Percentiles rank a stretch among this genome's conserved stretches.
phyloP scores from a whole-genome alignment of 2,797 vertebrate genomes.

The Sarcophilus harrisii region DNA sequence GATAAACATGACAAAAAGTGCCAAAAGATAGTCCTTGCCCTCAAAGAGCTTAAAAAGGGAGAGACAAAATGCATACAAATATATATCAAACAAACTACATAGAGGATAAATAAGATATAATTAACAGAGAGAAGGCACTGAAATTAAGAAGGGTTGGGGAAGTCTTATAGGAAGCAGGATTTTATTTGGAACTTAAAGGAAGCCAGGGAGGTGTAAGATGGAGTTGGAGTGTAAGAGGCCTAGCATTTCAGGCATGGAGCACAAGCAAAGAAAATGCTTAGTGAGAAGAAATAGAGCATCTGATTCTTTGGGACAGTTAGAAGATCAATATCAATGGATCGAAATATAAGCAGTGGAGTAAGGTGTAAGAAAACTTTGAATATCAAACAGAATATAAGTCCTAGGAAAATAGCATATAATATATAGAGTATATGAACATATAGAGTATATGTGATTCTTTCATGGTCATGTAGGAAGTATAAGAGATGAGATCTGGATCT shows the following conservation, averaged over 20 bases:
- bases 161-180: neutral
- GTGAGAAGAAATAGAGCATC: neutral
- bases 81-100: neutral
- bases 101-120: neutral
- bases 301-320: neutral
- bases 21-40: no score
- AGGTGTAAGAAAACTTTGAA: no score
- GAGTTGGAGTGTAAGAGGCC: neutral
- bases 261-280: neutral
- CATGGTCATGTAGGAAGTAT: no score
- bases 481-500: no score
- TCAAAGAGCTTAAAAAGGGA: no score
- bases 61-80: neutral
- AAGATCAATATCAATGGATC: no score
- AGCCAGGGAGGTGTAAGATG: neutral
- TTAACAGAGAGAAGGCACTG: neutral
- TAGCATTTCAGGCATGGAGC: neutral
- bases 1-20: no score
- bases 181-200: neutral
- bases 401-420: no score
- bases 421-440: no score
- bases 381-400: no score
- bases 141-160: neutral
- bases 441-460: no score
- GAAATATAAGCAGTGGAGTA: no score